phyloP scores from a whole-genome alignment of 2,797 vertebrate genomes.

The Microchirus variegatus region DNA sequence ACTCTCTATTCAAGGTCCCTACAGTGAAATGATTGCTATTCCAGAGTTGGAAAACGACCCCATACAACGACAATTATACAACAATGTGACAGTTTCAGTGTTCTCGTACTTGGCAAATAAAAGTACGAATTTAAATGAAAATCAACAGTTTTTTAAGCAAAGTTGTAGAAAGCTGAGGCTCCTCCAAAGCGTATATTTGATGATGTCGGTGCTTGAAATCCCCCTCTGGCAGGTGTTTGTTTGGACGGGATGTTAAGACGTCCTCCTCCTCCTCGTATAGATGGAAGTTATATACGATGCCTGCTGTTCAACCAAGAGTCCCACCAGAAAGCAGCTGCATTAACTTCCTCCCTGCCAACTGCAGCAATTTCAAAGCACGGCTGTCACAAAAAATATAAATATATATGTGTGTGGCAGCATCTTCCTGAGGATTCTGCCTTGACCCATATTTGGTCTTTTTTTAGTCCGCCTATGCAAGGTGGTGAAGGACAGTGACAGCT shows the following conservation, averaged over 20 bases:
- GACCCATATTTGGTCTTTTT: slow-evolving; percentile 40
- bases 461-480: slow-evolving; percentile 16
- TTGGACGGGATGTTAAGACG: slow-evolving; percentile 14
- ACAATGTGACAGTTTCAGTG: too few species aligned
- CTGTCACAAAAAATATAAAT: slow-evolving; percentile 18
- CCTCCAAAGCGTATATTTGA: not conserved
- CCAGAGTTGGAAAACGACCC: too few species aligned
- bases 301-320: slow-evolving; percentile 40
- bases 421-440: slow-evolving; percentile 26
- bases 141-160: too few species aligned
- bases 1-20: too few species aligned
- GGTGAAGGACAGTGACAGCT: slow-evolving; percentile 32
- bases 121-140: too few species aligned
- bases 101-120: too few species aligned
- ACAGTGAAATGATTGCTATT: too few species aligned
- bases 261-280: slow-evolving; percentile 16
- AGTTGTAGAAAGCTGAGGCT: too few species aligned
- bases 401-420: slow-evolving; percentile 22
- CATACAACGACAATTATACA: too few species aligned
- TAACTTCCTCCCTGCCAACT: slow-evolving; percentile 42
- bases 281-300: slow-evolving; percentile 24
- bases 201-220: slow-evolving; percentile 4
- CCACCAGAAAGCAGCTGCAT: slow-evolving; percentile 40
- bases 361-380: slow-evolving; percentile 44
- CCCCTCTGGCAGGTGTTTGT: slow-evolving; percentile 39